Conservation (phyloP, 2,888 invertebrate genomes). For the Tipula confusa region DNA sequence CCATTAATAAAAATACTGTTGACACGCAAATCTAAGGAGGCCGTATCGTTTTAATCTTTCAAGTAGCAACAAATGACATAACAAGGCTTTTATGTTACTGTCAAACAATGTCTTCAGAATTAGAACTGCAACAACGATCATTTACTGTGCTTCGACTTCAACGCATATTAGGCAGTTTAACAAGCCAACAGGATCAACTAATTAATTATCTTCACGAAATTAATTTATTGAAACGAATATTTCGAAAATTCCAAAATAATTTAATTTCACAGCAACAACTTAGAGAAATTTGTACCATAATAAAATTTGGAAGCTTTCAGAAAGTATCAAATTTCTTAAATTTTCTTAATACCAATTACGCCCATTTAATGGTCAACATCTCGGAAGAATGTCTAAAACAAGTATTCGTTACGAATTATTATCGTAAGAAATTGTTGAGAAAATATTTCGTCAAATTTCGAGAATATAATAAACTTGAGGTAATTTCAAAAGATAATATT, state of each 20-base stretch:
- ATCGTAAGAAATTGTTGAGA: neutral
- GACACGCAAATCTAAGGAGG: too few species aligned
- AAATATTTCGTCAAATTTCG: neutral
- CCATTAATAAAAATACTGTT: too few species aligned
- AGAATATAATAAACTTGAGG: neutral
- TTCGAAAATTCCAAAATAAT: neutral
- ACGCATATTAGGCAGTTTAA: neutral
- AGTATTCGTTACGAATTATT: neutral
- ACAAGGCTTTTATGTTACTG: neutral
- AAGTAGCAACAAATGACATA: too few species aligned
- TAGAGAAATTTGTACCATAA: neutral
- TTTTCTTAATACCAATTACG: neutral
- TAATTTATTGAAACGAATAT: neutral
- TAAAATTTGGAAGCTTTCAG: neutral
- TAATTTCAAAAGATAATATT: conserved; percentile 12
- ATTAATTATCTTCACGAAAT: neutral
- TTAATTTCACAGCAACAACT: neutral
- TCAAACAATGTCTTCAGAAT: neutral
- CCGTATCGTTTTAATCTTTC: too few species aligned
- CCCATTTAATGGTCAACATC: neutral
- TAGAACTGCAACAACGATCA: neutral
- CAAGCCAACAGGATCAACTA: neutral
- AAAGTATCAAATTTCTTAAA: neutral
- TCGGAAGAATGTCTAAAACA: neutral
- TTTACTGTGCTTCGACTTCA: neutral